A percentile compares a stretch with the other conserved stretches of the same genome.
phyloP scores from a whole-genome alignment of 2,888 invertebrate species.

The Lasioglossum morio region DNA sequence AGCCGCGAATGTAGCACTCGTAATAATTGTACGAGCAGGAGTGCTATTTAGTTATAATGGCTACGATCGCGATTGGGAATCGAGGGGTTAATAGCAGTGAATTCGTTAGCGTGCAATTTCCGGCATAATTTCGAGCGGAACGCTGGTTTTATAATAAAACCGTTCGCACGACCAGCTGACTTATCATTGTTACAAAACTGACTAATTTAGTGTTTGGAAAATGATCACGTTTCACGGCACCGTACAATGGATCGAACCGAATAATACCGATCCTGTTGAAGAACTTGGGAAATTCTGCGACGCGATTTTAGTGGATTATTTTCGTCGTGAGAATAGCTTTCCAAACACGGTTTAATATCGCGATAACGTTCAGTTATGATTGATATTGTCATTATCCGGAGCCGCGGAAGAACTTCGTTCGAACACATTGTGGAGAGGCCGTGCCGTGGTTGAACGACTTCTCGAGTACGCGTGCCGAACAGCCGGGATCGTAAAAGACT shows the following conservation, averaged over 20 bases:
- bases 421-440: conserved; percentile 5
- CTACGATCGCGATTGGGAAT: conserved; percentile 20
- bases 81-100: neutral
- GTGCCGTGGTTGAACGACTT: conserved; percentile 51
- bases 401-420: conserved; percentile 40
- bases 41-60: conserved; percentile 22
- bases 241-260: neutral
- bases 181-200: neutral
- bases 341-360: conserved; percentile 14
- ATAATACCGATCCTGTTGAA: neutral
- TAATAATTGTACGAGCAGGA: conserved; percentile 7
- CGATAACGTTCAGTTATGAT: conserved; percentile 56
- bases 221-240: neutral
- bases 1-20: conserved; percentile 3
- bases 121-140: conserved; percentile 6
- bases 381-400: conserved; percentile 64
- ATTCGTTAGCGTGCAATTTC: conserved; percentile 21
- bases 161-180: neutral
- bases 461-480: conserved; percentile 56
- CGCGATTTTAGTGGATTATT: conserved; percentile 36
- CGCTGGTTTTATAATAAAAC: neutral
- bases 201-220: neutral
- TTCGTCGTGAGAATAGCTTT: conserved; percentile 40
- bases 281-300: conserved; percentile 30
- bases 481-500: conserved; percentile 73